Evolutionary conservation across 2,113 vertebrate genomes (phyloP).

Genomic region (Rhipidura dahli): DNA sequence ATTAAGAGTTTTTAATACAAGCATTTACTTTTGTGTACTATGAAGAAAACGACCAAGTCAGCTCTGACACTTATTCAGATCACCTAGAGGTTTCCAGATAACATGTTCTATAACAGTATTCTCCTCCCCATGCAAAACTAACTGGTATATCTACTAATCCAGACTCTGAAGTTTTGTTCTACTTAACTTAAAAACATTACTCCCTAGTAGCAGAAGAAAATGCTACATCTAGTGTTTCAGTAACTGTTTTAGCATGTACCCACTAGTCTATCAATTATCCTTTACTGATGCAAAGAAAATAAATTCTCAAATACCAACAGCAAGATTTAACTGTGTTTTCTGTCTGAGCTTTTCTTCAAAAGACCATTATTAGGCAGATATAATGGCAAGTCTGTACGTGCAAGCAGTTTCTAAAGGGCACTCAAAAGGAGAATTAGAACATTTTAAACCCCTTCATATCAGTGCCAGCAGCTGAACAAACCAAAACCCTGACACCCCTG

Average conservation of each 20-base stretch:
- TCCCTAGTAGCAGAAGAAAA: not conserved
- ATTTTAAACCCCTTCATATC: not conserved
- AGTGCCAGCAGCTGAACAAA: conserved; percentile 9
- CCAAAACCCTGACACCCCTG: not conserved
- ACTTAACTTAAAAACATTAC: not conserved
- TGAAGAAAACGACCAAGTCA: not conserved
- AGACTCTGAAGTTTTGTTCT: not conserved
- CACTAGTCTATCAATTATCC: not conserved
- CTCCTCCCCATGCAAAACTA: not conserved
- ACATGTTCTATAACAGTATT: not conserved
- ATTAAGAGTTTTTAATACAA: not conserved
- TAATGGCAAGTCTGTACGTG: not conserved
- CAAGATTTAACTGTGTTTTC: not conserved
- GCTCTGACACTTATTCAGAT: not conserved
- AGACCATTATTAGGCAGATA: not conserved
- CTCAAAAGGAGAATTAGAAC: not conserved
- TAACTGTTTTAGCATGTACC: not conserved
- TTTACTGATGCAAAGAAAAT: not conserved
- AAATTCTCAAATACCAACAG: not conserved
- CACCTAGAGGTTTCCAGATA: not conserved
- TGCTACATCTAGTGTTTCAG: not conserved
- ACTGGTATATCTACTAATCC: not conserved
- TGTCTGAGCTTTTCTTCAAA: not conserved
- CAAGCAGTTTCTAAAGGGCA: not conserved
- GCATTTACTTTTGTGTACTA: not conserved